Conservation (phyloP, 2,113 vertebrate genomes). For the Emydura subglobosa region DNA sequence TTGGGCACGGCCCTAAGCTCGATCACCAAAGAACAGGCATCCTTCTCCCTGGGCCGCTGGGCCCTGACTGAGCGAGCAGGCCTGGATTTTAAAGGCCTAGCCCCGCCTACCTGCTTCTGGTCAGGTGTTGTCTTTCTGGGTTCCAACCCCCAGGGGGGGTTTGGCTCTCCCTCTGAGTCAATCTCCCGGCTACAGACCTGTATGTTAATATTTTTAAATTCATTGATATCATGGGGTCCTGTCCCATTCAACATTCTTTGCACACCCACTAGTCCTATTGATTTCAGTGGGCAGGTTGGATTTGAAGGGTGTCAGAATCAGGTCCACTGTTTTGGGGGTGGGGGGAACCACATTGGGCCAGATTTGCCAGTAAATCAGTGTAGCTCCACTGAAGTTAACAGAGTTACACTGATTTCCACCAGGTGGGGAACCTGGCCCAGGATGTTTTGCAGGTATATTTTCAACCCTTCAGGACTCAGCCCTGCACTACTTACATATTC, state of each 20-base stretch:
- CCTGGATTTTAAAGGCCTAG: too few relatives aligned
- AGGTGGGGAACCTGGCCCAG: conserved; percentile 40
- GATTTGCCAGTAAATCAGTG: conserved; percentile 22
- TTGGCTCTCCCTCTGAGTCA: neutral
- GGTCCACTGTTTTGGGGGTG: neutral
- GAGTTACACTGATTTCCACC: conserved; percentile 33
- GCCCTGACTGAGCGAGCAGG: too few relatives aligned
- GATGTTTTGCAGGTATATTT: conserved; percentile 68
- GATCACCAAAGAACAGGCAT: too few relatives aligned
- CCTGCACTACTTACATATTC: conserved; percentile 52
- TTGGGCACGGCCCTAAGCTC: too few relatives aligned
- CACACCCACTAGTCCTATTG: neutral
- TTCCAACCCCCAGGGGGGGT: too few relatives aligned
- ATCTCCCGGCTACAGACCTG: neutral
- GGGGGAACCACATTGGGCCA: neutral
- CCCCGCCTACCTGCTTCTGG: too few relatives aligned
- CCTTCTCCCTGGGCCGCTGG: too few relatives aligned
- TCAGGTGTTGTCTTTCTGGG: too few relatives aligned
- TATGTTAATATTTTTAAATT: neutral
- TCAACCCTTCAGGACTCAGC: conserved; percentile 55
- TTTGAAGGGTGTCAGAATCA: neutral
- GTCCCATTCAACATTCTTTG: neutral
- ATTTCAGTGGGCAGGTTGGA: neutral
- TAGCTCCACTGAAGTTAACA: conserved; percentile 7
- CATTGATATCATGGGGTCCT: neutral